Evolutionary conservation across 2,888 invertebrate genomes (phyloP).

Genomic region (Eulithis prunata): DNA sequence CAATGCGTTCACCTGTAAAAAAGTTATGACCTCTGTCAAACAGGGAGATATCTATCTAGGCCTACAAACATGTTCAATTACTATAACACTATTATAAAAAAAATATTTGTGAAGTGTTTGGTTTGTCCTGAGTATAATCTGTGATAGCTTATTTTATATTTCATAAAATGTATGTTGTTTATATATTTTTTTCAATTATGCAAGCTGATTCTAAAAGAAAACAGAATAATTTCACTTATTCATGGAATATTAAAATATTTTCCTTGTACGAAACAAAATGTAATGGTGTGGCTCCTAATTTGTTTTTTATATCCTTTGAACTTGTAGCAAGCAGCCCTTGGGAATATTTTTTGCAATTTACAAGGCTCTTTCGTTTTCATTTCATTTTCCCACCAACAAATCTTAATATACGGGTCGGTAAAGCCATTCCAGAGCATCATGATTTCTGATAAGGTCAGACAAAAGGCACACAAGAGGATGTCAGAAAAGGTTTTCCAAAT

Average conservation of each 20-base stretch:
- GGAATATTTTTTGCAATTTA: conserved; percentile 1
- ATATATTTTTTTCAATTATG: too few species aligned
- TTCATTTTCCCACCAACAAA: conserved; percentile 24
- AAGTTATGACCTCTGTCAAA: too few species aligned
- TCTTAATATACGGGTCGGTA: conserved; percentile 33
- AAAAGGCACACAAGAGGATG: conserved; percentile 28
- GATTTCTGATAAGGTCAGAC: conserved; percentile 41
- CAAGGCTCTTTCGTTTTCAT: conserved; percentile 22
- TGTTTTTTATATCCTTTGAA: conserved; percentile 10
- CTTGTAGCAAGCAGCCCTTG: conserved; percentile 12
- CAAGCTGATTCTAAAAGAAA: neutral
- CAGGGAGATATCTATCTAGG: too few species aligned
- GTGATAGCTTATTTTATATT: too few species aligned
- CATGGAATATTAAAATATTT: neutral
- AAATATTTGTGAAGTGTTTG: neutral
- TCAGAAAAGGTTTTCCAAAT: conserved; percentile 10
- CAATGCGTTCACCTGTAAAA: conserved; percentile 83
- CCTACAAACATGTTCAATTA: too few species aligned
- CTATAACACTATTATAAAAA: too few species aligned
- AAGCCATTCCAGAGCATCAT: conserved; percentile 40
- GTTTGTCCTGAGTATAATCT: too few species aligned
- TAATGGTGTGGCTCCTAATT: neutral
- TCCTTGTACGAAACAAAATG: neutral
- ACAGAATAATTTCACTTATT: neutral
- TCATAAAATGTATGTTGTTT: too few species aligned